These are phyloP conservation scores for Lycodopsis pacificus DNA, from an alignment of 2,797 vertebrate species.

Conservation along the genomic window DNA sequence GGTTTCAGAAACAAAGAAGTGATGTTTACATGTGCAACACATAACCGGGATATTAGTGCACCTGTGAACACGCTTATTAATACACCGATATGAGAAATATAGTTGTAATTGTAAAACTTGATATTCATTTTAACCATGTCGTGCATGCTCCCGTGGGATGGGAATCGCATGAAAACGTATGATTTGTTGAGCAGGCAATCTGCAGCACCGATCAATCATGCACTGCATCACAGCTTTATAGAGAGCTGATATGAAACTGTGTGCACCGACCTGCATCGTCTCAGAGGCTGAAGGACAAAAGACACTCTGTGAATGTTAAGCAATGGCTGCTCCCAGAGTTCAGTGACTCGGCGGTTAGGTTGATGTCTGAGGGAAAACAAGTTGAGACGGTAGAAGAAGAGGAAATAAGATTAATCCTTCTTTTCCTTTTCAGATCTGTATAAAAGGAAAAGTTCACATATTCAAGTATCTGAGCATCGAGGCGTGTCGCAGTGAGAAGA, in stretches of 20 bases:
- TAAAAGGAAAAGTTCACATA: constrained; percentile 96
- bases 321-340: not conserved
- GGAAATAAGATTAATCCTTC: not conserved
- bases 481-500: constrained; percentile 92
- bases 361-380: not conserved
- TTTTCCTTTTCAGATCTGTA: constrained; percentile 88
- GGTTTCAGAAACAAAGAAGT: not conserved
- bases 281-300: not conserved
- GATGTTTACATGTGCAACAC: not conserved
- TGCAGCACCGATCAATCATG: not conserved
- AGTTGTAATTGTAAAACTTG: not conserved
- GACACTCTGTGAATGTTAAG: not conserved
- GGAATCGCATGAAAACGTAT: not conserved
- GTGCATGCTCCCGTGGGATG: not conserved
- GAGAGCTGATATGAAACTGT: not conserved
- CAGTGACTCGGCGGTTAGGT: constrained; percentile 13
- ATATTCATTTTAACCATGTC: not conserved
- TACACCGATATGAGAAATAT: not conserved
- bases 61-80: not conserved
- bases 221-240: not conserved
- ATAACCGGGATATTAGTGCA: not conserved
- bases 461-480: constrained; percentile 96
- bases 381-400: not conserved
- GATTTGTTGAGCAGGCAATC: not conserved
- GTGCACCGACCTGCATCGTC: not conserved